Evolutionary conservation across 2,113 vertebrate genomes (phyloP).

Genomic region (Papio anubis): DNA sequence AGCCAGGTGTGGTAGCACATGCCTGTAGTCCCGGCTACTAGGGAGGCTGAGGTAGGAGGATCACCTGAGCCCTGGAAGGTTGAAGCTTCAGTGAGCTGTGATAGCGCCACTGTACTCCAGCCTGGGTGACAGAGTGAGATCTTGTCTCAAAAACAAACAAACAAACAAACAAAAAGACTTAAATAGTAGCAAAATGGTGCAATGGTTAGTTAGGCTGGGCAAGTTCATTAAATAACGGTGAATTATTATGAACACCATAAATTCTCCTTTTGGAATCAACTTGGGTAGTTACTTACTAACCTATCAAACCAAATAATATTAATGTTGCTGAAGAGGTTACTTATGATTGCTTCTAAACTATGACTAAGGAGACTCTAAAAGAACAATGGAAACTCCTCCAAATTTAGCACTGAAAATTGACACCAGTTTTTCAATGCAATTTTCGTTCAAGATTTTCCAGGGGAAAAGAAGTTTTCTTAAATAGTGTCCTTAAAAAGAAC

Average conservation of each 20-base stretch:
- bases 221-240: background rate
- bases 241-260: conserved; percentile 10
- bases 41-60: no score
- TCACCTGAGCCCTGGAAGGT: no score
- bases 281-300: background rate
- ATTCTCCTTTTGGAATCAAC: background rate
- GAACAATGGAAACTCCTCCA: background rate
- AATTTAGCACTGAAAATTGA: background rate
- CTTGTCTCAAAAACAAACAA: no score
- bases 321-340: background rate
- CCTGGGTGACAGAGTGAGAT: no score
- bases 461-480: background rate
- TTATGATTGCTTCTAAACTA: background rate
- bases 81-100: no score
- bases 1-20: no score
- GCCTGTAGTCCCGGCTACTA: no score
- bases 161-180: background rate
- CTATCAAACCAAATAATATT: background rate
- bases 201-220: background rate
- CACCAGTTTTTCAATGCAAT: background rate
- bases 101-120: no score
- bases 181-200: background rate
- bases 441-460: conserved; percentile 1
- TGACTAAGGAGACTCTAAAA: background rate
- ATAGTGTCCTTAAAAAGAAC: conserved; percentile 3